Percentiles rank a stretch among this genome's conserved stretches.
phyloP scores from a whole-genome alignment of 2,797 vertebrate genomes.

The Echeneis naucrates region DNA sequence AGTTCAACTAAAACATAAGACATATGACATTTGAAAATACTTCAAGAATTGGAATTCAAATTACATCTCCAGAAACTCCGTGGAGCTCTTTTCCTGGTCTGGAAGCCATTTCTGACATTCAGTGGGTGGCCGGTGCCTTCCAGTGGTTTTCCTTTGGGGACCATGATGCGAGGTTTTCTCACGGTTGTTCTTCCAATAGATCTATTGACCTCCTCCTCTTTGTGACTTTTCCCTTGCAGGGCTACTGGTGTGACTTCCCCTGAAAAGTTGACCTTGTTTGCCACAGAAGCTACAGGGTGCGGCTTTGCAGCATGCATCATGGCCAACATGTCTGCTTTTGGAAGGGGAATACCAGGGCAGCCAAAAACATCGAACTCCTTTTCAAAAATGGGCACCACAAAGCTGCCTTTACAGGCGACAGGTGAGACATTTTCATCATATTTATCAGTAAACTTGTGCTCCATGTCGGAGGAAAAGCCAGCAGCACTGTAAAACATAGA shows the following conservation, averaged over 20 bases:
- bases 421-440: neutral
- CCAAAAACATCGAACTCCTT: accelerated
- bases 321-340: neutral
- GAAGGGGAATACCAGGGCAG: accelerated
- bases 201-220: neutral
- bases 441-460: slow-evolving; percentile 7
- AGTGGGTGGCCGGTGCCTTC: neutral
- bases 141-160: accelerated
- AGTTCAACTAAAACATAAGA: neutral
- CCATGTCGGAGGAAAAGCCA: slow-evolving; percentile 52
- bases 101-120: neutral
- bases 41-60: neutral
- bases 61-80: slow-evolving; percentile 15
- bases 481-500: slow-evolving; percentile 30
- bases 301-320: accelerated
- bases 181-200: too few relatives aligned
- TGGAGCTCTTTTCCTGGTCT: neutral
- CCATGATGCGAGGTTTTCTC: neutral
- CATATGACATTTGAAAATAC: neutral
- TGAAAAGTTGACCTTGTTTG: neutral
- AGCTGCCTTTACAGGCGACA: neutral
- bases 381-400: slow-evolving; percentile 27
- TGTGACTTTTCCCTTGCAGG: accelerated
- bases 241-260: accelerated
- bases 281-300: accelerated